Evolutionary conservation across 2,888 invertebrate genomes (phyloP).

Genomic region (Linnaemya vulpina): DNA sequence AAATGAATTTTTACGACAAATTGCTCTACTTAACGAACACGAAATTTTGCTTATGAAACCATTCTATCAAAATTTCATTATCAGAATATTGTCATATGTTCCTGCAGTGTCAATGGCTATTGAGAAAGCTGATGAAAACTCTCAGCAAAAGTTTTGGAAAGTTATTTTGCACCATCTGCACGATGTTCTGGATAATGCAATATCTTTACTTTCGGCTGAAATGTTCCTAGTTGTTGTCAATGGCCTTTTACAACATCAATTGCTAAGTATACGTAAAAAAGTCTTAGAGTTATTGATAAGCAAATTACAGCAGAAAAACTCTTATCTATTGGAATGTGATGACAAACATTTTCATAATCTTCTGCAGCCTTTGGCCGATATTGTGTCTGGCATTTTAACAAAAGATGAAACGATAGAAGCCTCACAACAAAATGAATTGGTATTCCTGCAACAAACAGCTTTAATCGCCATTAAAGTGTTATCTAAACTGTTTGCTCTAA

Average conservation of each 20-base stretch:
- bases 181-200: slow-evolving; percentile 91
- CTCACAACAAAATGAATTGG: slow-evolving; percentile 84
- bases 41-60: slow-evolving; percentile 85
- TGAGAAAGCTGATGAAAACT: slow-evolving; percentile 85
- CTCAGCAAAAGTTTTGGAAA: slow-evolving; percentile 90
- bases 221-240: slow-evolving; percentile 92
- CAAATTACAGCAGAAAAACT: slow-evolving; percentile 88
- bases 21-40: slow-evolving; percentile 84
- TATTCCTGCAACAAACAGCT: slow-evolving; percentile 91
- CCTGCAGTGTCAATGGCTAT: slow-evolving; percentile 86
- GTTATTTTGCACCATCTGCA: slow-evolving; percentile 90
- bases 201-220: slow-evolving; percentile 89
- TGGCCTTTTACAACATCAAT: slow-evolving; percentile 88
- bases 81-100: slow-evolving; percentile 87
- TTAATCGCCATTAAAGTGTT: slow-evolving; percentile 92
- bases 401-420: slow-evolving; percentile 82
- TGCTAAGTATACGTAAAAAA: slow-evolving; percentile 89
- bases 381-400: slow-evolving; percentile 85
- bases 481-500: slow-evolving; percentile 88
- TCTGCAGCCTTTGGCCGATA: slow-evolving; percentile 85
- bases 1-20: slow-evolving; percentile 87
- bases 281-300: slow-evolving; percentile 93
- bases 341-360: slow-evolving; percentile 85
- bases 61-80: slow-evolving; percentile 88
- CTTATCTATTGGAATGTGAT: slow-evolving; percentile 85